These are phyloP conservation scores for Xerus rutilus DNA, from an alignment of 2,797 vertebrate species.

Conservation along the genomic window DNA sequence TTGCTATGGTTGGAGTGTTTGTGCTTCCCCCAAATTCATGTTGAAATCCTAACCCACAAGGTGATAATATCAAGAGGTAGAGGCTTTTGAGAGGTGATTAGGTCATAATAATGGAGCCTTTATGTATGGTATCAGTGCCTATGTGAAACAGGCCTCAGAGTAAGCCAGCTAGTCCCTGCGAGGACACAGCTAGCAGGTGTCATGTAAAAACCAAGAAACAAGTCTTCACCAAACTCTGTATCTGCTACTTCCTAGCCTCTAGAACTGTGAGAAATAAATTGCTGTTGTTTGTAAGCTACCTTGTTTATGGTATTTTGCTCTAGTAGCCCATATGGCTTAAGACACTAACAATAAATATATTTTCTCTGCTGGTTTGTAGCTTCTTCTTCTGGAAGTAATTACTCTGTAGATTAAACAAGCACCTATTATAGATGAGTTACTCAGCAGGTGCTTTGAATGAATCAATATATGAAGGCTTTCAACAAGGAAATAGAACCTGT, in stretches of 20 bases:
- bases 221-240: background rate
- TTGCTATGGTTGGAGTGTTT: background rate
- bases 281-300: background rate
- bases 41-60: background rate
- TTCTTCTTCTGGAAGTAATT: constrained; percentile 1
- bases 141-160: background rate
- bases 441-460: background rate
- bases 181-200: background rate
- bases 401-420: background rate
- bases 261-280: background rate
- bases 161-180: background rate
- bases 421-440: background rate
- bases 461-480: background rate
- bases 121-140: background rate
- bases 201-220: background rate
- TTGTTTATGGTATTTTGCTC: background rate
- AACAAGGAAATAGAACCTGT: background rate
- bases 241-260: background rate
- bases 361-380: background rate
- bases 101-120: background rate
- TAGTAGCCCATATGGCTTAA: background rate
- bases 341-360: constrained; percentile 23
- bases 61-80: background rate
- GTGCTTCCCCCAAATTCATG: background rate
- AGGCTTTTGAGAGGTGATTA: background rate